These are phyloP conservation scores for Nylanderia fulva DNA, from an alignment of 1,140 invertebrate species.

Conservation along the genomic window DNA sequence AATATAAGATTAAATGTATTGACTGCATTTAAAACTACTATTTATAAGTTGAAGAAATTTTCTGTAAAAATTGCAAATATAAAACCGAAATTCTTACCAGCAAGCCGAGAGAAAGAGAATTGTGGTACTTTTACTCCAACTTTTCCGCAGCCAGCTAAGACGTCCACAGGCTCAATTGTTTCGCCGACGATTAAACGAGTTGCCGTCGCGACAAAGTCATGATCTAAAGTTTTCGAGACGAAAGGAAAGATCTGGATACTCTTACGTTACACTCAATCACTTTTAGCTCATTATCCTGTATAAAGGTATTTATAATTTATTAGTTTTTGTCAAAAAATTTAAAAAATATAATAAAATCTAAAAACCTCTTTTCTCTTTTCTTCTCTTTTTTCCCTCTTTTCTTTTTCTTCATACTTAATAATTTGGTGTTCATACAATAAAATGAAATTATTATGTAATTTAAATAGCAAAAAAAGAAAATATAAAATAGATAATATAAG, in stretches of 20 bases:
- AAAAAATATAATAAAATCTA: slow-evolving; percentile 8
- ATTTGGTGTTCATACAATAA: background rate
- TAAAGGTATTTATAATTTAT: slow-evolving; percentile 58
- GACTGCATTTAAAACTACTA: background rate
- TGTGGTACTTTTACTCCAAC: slow-evolving; percentile 99
- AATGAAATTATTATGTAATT: background rate
- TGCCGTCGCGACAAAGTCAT: slow-evolving; percentile 98
- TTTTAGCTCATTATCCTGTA: slow-evolving; percentile 97
- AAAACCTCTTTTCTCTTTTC: no score
- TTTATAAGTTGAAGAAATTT: background rate
- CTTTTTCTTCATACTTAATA: background rate
- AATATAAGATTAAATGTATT: no score
- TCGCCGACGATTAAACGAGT: slow-evolving; percentile 97
- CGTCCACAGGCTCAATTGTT: slow-evolving; percentile 93
- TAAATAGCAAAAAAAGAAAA: background rate
- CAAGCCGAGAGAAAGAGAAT: slow-evolving; percentile 98
- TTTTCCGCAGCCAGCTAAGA: slow-evolving; percentile 93
- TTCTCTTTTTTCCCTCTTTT: no score
- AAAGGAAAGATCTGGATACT: slow-evolving; percentile 99
- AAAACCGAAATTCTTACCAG: slow-evolving; percentile 86
- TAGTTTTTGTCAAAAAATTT: background rate
- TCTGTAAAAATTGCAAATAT: background rate
- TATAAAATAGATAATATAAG: background rate
- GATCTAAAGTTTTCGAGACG: slow-evolving; percentile 98
- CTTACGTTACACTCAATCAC: slow-evolving; percentile 99